Percentiles rank a stretch among this genome's conserved stretches.
These are phyloP conservation scores for Allygus modestus DNA, from an alignment of 2,888 invertebrate species.

Conservation along the genomic window DNA sequence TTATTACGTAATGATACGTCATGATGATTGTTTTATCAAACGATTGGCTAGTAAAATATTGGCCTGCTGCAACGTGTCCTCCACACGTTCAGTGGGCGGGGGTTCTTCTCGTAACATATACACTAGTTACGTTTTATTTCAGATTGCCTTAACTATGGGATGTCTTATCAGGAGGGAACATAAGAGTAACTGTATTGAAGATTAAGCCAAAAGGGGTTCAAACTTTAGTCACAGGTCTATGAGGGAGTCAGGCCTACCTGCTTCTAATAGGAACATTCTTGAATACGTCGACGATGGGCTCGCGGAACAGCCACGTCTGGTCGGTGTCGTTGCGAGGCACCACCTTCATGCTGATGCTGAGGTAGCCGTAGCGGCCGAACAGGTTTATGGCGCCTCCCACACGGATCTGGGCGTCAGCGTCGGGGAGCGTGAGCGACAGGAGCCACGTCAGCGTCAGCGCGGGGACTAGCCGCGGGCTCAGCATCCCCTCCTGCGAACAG, in stretches of 20 bases:
- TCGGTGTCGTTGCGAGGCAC: slow-evolving; percentile 73
- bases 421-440: slow-evolving; percentile 16
- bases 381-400: slow-evolving; percentile 92
- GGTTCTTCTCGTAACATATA: too few relatives aligned
- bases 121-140: too few relatives aligned
- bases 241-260: slow-evolving; percentile 63
- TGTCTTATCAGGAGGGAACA: too few relatives aligned
- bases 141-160: too few relatives aligned
- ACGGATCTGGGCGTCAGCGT: slow-evolving; percentile 74
- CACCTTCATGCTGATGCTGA: slow-evolving; percentile 88
- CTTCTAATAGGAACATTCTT: slow-evolving; percentile 77
- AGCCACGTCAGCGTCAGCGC: slow-evolving; percentile 30
- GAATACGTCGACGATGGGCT: slow-evolving; percentile 84
- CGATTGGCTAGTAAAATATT: too few relatives aligned
- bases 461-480: slow-evolving; percentile 10
- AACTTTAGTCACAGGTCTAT: too few relatives aligned
- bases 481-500: slow-evolving; percentile 31
- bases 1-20: too few relatives aligned
- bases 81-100: too few relatives aligned
- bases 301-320: slow-evolving; percentile 84
- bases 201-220: too few relatives aligned
- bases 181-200: too few relatives aligned
- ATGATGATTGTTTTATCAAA: too few relatives aligned
- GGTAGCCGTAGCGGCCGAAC: slow-evolving; percentile 84
- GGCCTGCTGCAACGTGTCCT: too few relatives aligned